Conservation (phyloP, 2,888 invertebrate species). For the Agrochola litura region DNA sequence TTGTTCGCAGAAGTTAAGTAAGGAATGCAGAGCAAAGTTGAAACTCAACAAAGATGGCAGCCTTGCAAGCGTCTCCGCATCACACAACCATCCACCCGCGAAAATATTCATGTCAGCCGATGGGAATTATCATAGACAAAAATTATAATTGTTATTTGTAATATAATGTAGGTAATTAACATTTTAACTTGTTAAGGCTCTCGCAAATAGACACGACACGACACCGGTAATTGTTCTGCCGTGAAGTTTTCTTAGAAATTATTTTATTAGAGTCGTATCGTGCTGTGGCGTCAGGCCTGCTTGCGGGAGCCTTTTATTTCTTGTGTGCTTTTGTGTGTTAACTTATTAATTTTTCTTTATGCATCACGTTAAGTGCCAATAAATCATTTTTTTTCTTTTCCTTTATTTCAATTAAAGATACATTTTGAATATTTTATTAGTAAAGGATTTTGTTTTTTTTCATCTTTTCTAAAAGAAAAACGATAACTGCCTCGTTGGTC, state of each 20-base stretch:
- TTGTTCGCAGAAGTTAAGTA: constrained; percentile 16
- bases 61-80: neutral
- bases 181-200: neutral
- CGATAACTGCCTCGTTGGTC: too few relatives aligned
- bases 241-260: too few relatives aligned
- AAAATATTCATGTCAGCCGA: constrained; percentile 6
- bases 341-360: too few relatives aligned
- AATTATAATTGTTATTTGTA: neutral
- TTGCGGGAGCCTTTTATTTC: too few relatives aligned
- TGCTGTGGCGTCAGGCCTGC: too few relatives aligned
- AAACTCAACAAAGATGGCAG: constrained; percentile 13
- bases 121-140: constrained; percentile 3
- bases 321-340: too few relatives aligned
- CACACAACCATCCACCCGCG: constrained; percentile 7
- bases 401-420: neutral
- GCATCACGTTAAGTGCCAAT: too few relatives aligned
- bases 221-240: too few relatives aligned
- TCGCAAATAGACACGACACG: too few relatives aligned
- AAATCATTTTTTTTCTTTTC: neutral
- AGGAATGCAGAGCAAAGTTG: constrained; percentile 9
- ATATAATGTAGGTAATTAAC: neutral
- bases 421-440: neutral
- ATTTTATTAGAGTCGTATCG: too few relatives aligned
- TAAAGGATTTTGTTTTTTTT: neutral
- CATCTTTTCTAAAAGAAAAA: neutral